Percentiles rank a stretch among this genome's conserved stretches.
phyloP scores from a whole-genome alignment of 2,113 vertebrate genomes.

The Isurus oxyrinchus region DNA sequence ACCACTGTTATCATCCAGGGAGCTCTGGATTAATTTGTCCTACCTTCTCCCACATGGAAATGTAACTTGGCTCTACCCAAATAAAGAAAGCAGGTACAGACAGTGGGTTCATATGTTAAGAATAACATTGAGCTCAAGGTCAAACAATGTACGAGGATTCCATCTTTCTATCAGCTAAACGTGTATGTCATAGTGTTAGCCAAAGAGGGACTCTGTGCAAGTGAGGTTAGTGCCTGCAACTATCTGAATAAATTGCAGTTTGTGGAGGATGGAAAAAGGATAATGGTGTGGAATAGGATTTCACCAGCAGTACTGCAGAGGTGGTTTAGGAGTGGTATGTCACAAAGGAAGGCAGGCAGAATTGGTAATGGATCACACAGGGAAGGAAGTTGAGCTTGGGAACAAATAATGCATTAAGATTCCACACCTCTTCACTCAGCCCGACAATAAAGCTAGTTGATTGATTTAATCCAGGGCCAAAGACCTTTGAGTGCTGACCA shows the following conservation, averaged over 20 bases:
- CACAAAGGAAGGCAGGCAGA: not conserved
- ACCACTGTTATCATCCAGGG: too few relatives aligned
- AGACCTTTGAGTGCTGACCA: not conserved
- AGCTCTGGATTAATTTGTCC: too few relatives aligned
- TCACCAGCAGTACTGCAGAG: not conserved
- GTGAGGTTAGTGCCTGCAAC: not conserved
- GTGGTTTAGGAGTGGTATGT: not conserved
- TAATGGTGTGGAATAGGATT: not conserved
- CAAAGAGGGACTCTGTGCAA: not conserved
- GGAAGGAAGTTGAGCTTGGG: not conserved
- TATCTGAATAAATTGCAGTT: not conserved
- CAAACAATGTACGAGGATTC: not conserved
- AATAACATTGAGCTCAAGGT: not conserved
- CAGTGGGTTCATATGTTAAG: not conserved
- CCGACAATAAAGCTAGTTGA: not conserved
- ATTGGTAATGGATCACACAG: not conserved
- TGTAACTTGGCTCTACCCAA: too few relatives aligned
- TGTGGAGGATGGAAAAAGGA: not conserved
- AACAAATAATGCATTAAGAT: not conserved
- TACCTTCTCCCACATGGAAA: too few relatives aligned
- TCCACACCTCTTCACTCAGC: not conserved
- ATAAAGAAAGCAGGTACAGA: too few relatives aligned
- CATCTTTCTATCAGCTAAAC: not conserved
- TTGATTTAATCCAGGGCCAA: not conserved
- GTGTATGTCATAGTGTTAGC: not conserved